Evolutionary conservation across 2,888 invertebrate genomes (phyloP), one percentile per base, ranked within the genome.

Genomic region (Agrochola litura): DNA sequence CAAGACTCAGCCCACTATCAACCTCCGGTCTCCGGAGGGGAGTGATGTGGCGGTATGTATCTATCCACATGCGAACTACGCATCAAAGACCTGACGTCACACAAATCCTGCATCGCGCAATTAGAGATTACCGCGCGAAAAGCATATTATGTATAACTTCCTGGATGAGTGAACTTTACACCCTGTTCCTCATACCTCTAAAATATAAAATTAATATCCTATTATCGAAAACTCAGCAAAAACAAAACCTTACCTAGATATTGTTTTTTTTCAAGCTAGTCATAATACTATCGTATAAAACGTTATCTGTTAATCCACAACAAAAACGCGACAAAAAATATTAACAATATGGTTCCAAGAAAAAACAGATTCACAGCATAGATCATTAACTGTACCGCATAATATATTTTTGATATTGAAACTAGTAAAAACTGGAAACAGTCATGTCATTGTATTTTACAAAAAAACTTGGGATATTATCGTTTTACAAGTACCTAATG

Each of bases 291-390:
- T 30, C 49, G 6, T 0, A 43, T 30, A 60, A 60, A 68, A 68
- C 22, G 60, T 52, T 68, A 46, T 77, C 78, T 61, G 43, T 16
- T 77, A 69, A 78, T 61, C 61, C 37, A 46, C 1, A 41, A 37
- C 9, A 78, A 69, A 58, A 61, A 54, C 22, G 2, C 2, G 25
- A 30, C 25, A 69, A 78, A 66, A 77, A 77, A 54, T 10, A 22
- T 16, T 43, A 10, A 37, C 64, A 64, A 56, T 75, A 76, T 25
- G 19, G 37, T 76, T 37, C 14, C 12, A 16, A 69, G 52, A 77
- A 77, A 30, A 68, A 77, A 60, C 58, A 10, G 60, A 14, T 43
- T n/a, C 43, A 30, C 43, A 43, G 60, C n/a, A 43, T 77, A 61
- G 43, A 78, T 63, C 30, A 54, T 37, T 77, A 54, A 77, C 60